Evolutionary conservation across 1,140 invertebrate genomes (phyloP), one percentile per base, ranked within the genome.

Genomic region (Hylyphantes graminicola): DNA sequence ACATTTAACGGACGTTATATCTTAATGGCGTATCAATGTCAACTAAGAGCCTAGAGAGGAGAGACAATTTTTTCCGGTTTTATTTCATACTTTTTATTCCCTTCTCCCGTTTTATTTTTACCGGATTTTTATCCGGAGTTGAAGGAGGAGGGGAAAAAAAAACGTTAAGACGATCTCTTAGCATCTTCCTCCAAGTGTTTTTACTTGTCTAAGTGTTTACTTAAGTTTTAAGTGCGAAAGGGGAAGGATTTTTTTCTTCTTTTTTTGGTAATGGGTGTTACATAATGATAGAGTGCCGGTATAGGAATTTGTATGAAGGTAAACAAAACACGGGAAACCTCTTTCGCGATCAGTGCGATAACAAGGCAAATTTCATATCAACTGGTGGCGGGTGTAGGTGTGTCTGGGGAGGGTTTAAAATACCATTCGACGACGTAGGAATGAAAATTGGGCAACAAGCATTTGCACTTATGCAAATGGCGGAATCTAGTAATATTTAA

Each of bases 11-110:
- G 68, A 50, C 19, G 80, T 72, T 72, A 65, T 83, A 83, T 83
- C 80, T 83, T 83, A 83, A 83, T 83, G 80, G 80, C 80, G 51
- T 83, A 83, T 83, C 80, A 83, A 73, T 83, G 80, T 83, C 80
- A 83, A 83, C 80, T 68, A 83, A 65, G 80, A 80, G 72, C 59
- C 57, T 51, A 50, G 50, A 65, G 54, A 67, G 57, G 68, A 53
- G 57, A 54, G 70, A 74, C 70, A 67, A 54, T 74, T 75, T 74
- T 79, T 74, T 74, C 65, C 53, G 72, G 57, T 70, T 68, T 80
- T 63, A 70, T 57, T 74, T 74, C 72, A 53, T 53, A 57, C 35
- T 80, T 51, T 80, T n/a, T 63, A 7, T 0, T n/a, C 0, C 35
- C 15, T 9, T 7, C 5, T 17, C 8, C 21, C 55, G 0, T 48